Base-by-base conservation (phyloP, 2,797 vertebrate genomes). In the Rhynchotus rufescens region DNA sequence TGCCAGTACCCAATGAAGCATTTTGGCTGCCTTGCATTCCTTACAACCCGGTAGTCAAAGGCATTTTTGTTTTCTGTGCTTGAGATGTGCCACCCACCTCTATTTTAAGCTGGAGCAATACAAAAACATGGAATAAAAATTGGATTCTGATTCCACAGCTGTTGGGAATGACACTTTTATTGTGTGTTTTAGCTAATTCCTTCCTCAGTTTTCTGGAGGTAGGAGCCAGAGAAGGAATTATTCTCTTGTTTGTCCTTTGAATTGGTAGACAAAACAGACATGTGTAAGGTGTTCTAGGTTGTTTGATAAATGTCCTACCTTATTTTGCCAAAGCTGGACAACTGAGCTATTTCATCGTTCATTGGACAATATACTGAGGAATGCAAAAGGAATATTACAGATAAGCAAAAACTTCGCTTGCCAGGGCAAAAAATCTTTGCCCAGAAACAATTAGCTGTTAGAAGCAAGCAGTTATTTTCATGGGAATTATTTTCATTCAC, bases 401-500 rank as follows among this genome's bases (percentile, higher is more conserved):
- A 76, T 51, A n/a, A 76, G 22, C 9, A 38, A 69, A 44, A 72
- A 56, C 45, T 75, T 68, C 78, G 49, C 77, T 67, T 87, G 57
- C 73, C 32, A 82, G 73, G 78, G 32, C 47, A 77, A 57, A 89
- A 30, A 76, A 20, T 74, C 57, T 80, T 75, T 83, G 44, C 68
- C 32, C 65, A 84, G 68, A 82, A 93, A 80, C 42, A 68, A 32
- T 28, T 66, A 25, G 57, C 59, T 85, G 90, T 91, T 72, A 61
- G 56, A 68, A 73, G 60, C 45, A 78, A 78, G 69, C 38, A 68
- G 40, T 42, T 9, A 42, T 80, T 90, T 94, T n/a, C 47, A 11
- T 75, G 42, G 36, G 30, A 93, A 45, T 88, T 85, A 57, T 83
- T 90, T 87, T 82, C 69, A 69, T 92, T 89, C 66, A 72, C 64